Percentiles rank a stretch among this genome's conserved stretches.
Conservation (phyloP, 2,888 invertebrate species). For the Sesia bembeciformis region DNA sequence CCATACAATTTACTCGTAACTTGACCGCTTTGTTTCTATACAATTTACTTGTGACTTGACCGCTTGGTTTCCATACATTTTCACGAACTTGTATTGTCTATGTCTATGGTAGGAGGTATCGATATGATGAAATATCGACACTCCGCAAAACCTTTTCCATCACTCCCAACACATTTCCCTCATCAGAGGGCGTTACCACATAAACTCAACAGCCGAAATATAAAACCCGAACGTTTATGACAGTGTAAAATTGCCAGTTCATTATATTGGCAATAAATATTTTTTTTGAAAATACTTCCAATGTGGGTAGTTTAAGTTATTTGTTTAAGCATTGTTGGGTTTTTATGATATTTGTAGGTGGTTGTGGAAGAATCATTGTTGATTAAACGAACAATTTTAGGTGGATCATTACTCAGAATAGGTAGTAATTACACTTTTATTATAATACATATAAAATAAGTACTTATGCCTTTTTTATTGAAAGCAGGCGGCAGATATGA, state of each 20-base stretch:
- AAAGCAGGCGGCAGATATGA: too few species aligned
- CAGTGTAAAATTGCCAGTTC: slow-evolving; percentile 39
- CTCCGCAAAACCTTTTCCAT: slow-evolving; percentile 1
- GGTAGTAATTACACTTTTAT: too few species aligned
- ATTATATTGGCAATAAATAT: slow-evolving; percentile 56
- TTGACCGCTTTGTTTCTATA: too few species aligned
- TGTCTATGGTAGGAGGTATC: slow-evolving; percentile 6
- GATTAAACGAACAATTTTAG: too few species aligned
- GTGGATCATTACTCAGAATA: too few species aligned
- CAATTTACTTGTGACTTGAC: too few species aligned
- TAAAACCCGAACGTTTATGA: slow-evolving; percentile 21
- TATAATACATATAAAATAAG: too few species aligned
- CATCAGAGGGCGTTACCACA: slow-evolving; percentile 15
- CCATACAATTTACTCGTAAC: too few species aligned
- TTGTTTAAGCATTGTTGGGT: background rate
- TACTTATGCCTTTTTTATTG: too few species aligned
- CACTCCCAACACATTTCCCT: slow-evolving; percentile 13
- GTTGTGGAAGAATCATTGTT: too few species aligned
- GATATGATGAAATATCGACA: background rate
- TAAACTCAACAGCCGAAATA: slow-evolving; percentile 2
- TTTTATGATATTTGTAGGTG: background rate
- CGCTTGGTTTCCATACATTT: too few species aligned
- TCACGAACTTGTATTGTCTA: too few species aligned
- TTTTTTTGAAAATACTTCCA: slow-evolving; percentile 5
- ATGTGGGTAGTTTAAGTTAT: background rate